Evolutionary conservation across 2,113 vertebrate species (phyloP).

Genomic region (Nansenia antarctica): DNA sequence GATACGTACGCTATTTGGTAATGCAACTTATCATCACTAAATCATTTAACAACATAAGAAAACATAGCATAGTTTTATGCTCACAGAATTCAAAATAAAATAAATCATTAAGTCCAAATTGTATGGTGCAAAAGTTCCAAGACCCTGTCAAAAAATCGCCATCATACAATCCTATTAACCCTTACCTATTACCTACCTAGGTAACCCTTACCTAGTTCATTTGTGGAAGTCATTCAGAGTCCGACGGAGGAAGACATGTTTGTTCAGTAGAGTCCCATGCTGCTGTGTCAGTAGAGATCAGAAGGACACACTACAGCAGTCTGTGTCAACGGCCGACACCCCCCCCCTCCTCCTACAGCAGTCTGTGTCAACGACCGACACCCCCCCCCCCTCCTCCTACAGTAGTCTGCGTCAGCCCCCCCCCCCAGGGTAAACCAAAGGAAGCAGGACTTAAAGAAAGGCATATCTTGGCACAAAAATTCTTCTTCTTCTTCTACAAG

Average conservation of each 20-base stretch:
- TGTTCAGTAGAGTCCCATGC: slow-evolving; percentile 45
- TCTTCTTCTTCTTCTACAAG: slow-evolving; percentile 41
- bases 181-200: too few relatives aligned
- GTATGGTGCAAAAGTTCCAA: slow-evolving; percentile 64
- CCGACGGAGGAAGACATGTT: slow-evolving; percentile 72
- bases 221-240: slow-evolving; percentile 43
- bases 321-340: slow-evolving; percentile 40
- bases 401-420: slow-evolving; percentile 39
- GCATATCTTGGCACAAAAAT: slow-evolving; percentile 48
- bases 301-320: slow-evolving; percentile 30
- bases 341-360: slow-evolving; percentile 33
- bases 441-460: slow-evolving; percentile 48
- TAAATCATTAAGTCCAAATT: slow-evolving; percentile 43
- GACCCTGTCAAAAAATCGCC: slow-evolving; percentile 58
- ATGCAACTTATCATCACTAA: slow-evolving; percentile 42
- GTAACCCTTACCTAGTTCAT: too few relatives aligned
- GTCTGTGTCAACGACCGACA: slow-evolving; percentile 40
- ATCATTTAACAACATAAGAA: slow-evolving; percentile 33
- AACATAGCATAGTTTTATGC: slow-evolving; percentile 44
- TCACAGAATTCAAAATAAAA: slow-evolving; percentile 36
- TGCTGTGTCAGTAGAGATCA: slow-evolving; percentile 40
- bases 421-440: slow-evolving; percentile 43
- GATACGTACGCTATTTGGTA: slow-evolving; percentile 63
- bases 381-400: too few relatives aligned
- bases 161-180: slow-evolving; percentile 42